A percentile compares a stretch with the other conserved stretches of the same genome.
phyloP scores from a whole-genome alignment of 2,797 vertebrate species.

The Pitangus sulphuratus region DNA sequence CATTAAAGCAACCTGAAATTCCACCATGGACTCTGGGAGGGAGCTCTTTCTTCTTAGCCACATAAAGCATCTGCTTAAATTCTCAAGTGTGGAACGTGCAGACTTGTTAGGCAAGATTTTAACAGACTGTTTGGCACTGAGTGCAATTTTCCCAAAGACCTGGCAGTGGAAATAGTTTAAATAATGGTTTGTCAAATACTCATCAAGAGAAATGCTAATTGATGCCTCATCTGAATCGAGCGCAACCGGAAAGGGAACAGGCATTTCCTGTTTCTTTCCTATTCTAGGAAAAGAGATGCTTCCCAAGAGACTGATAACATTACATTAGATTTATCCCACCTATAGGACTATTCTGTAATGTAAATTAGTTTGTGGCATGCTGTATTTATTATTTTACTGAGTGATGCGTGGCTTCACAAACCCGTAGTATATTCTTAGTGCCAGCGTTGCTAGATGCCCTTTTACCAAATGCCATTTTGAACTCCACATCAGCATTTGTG shows the following conservation, averaged over 20 bases:
- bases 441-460: neutral
- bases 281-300: neutral
- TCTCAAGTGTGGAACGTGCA: conserved; percentile 57
- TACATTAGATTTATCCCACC: neutral
- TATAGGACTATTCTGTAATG: neutral
- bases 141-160: conserved; percentile 68
- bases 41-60: conserved; percentile 2
- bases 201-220: conserved; percentile 67
- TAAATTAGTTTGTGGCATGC: accelerated
- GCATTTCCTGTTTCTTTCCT: conserved; percentile 10
- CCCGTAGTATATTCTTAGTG: no score
- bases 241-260: conserved; percentile 6
- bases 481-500: neutral
- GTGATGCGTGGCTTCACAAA: neutral
- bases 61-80: conserved; percentile 66
- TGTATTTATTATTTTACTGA: neutral
- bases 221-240: conserved; percentile 52
- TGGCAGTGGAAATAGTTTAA: conserved; percentile 73
- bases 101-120: conserved; percentile 66
- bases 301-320: neutral
- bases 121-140: conserved; percentile 76
- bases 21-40: conserved; percentile 11
- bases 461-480: neutral
- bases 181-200: conserved; percentile 73
- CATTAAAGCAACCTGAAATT: conserved; percentile 20